These are phyloP conservation scores for Tricholaema leucomelas DNA, from an alignment of 2,113 vertebrate species.

Conservation along the genomic window DNA sequence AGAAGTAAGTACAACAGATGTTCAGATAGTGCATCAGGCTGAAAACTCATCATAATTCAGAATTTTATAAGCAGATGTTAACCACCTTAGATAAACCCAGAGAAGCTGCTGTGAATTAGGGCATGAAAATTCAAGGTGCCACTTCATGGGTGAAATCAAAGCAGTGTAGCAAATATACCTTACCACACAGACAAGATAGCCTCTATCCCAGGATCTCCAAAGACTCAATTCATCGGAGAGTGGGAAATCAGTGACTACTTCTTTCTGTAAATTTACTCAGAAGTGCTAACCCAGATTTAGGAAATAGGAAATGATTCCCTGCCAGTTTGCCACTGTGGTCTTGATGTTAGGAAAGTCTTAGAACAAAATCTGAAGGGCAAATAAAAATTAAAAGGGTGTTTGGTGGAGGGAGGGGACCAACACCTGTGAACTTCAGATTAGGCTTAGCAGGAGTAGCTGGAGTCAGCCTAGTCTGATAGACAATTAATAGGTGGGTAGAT, in stretches of 20 bases:
- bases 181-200: background rate
- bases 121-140: background rate
- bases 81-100: background rate
- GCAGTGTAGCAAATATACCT: background rate
- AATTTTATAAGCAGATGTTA: background rate
- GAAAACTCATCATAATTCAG: background rate
- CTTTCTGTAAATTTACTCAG: background rate
- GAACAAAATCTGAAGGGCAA: background rate
- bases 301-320: background rate
- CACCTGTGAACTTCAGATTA: background rate
- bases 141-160: background rate
- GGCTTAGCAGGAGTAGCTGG: background rate
- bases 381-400: background rate
- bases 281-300: background rate
- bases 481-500: no score
- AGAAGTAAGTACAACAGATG: background rate
- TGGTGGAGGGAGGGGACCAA: background rate
- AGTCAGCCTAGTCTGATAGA: background rate
- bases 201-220: background rate
- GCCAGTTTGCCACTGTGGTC: background rate
- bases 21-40: background rate
- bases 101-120: background rate
- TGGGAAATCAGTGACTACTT: background rate
- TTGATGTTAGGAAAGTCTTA: background rate
- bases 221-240: background rate